Conservation (phyloP, 2,113 vertebrate species). For the Oriolus oriolus region DNA sequence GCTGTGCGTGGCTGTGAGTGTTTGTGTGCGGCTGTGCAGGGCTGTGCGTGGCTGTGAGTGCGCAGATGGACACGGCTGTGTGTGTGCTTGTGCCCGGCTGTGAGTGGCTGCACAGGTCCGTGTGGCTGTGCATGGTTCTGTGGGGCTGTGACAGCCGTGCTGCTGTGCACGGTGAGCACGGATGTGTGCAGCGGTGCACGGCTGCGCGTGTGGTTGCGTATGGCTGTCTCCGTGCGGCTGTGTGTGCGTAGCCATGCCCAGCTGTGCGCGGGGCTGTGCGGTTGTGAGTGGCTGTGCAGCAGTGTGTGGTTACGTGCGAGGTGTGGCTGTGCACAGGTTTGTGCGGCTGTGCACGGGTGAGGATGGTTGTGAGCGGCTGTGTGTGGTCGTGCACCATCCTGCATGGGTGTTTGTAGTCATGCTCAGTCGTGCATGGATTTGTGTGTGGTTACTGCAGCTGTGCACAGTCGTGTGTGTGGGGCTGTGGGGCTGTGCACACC, state of each 20-base stretch:
- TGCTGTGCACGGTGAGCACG: not conserved
- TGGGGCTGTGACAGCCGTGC: not conserved
- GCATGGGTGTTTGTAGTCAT: rapidly evolving
- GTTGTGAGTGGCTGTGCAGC: not conserved
- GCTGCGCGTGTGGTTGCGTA: not conserved
- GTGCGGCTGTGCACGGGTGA: not conserved
- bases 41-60: not conserved
- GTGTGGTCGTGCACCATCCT: not conserved
- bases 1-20: not conserved
- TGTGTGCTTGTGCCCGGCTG: not conserved
- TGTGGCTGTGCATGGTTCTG: no score
- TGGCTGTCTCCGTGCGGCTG: not conserved
- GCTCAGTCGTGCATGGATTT: not conserved
- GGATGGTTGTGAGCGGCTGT: not conserved
- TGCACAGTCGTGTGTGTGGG: not conserved
- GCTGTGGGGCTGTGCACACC: not conserved
- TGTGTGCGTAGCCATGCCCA: not conserved
- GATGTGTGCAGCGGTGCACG: not conserved
- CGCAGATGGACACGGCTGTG: no score
- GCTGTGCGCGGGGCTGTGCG: not conserved
- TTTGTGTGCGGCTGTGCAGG: not conserved
- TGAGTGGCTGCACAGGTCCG: not conserved
- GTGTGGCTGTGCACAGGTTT: not conserved
- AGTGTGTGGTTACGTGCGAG: not conserved
- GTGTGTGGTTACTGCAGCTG: not conserved